Conservation (phyloP, 2,797 vertebrate species). For the Trichosurus vulpecula region DNA sequence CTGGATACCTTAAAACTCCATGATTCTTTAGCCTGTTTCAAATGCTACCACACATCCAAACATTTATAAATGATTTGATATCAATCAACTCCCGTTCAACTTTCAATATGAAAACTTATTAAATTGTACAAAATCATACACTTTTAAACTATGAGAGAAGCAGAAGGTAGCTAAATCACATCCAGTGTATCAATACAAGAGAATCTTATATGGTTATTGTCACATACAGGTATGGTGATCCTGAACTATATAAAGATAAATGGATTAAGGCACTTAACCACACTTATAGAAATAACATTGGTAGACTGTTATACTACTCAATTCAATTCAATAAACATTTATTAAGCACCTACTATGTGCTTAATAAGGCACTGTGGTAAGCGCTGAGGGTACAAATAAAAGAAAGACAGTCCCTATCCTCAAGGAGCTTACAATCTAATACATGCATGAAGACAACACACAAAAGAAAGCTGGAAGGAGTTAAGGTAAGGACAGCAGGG, state of each 20-base stretch:
- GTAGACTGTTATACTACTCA: neutral
- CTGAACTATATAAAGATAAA: neutral
- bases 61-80: neutral
- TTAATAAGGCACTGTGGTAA: neutral
- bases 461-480: neutral
- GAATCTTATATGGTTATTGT: neutral
- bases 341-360: neutral
- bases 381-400: neutral
- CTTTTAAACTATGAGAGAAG: neutral
- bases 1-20: neutral
- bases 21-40: neutral
- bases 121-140: neutral
- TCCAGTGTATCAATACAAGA: neutral
- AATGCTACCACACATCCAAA: neutral
- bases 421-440: neutral
- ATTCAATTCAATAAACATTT: neutral
- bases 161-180: neutral
- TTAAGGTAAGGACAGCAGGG: neutral
- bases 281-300: neutral
- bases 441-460: neutral
- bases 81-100: neutral
- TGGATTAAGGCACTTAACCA: neutral
- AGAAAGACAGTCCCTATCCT: neutral
- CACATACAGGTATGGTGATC: too few species aligned
- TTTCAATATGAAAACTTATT: neutral